These are phyloP conservation scores for Cyprinodon brontotheroides DNA, from an alignment of 2,113 vertebrate species.

Conservation along the genomic window DNA sequence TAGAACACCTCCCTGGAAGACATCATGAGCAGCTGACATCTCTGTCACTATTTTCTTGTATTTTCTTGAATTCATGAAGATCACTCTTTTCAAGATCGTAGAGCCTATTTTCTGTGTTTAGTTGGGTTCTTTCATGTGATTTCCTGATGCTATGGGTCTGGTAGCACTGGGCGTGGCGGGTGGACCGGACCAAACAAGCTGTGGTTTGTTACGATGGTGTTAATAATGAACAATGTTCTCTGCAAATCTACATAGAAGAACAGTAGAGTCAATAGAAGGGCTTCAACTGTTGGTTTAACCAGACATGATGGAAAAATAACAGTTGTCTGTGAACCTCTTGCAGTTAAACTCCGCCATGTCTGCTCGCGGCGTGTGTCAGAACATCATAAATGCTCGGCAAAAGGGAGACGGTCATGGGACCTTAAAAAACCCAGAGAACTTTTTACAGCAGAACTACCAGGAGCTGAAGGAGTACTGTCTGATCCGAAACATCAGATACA, in stretches of 20 bases:
- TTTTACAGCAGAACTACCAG: constrained; percentile 66
- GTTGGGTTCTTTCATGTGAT: background rate
- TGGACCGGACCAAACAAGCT: background rate
- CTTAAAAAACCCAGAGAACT: constrained; percentile 48
- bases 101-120: background rate
- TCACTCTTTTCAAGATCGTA: background rate
- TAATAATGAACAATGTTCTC: too few relatives aligned
- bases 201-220: too few relatives aligned
- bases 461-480: constrained; percentile 54
- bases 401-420: constrained; percentile 56
- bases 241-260: too few relatives aligned
- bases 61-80: background rate
- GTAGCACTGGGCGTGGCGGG: background rate
- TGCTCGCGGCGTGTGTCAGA: constrained; percentile 71
- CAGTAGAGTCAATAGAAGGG: too few relatives aligned
- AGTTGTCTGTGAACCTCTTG: background rate
- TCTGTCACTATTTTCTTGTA: background rate
- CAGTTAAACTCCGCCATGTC: constrained; percentile 56
- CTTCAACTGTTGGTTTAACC: too few relatives aligned
- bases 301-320: too few relatives aligned
- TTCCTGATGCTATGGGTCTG: background rate
- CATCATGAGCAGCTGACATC: too few relatives aligned
- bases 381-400: constrained; percentile 67
- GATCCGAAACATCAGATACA: constrained; percentile 20
- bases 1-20: too few relatives aligned